Base-by-base conservation (phyloP, 2,797 vertebrate genomes). In the Helostoma temminkii region DNA sequence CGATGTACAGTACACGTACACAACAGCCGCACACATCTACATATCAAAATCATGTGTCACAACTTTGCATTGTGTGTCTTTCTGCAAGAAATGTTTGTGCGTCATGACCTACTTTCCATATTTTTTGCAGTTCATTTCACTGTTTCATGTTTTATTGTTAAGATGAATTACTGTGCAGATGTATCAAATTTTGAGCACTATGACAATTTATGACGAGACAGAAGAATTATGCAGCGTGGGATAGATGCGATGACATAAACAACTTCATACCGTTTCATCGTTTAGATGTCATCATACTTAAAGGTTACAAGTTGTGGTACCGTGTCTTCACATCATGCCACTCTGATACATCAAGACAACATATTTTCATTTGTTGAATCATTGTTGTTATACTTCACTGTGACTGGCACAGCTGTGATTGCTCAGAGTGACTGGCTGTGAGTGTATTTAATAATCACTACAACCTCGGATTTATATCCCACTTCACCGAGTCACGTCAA, bases 371-470 rank as follows among this genome's bases (percentile, higher is more conserved):
- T 22, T 6, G 11, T n/a, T 26, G 22, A 41, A 11, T 22, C 42
- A 10, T 21, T 22, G 11, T 10, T 45, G 45, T 61, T 11, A 24
- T 16, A 25, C 24, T 28, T 39, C 45, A 39, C 32, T 28, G 46
- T 52, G 28, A 30, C 1, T 42, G 36, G 49, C 11, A 30, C 28
- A 52, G n/a, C 25, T 22, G 26, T 6, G 39, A n/a, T 18, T 37
- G 36, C 19, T 28, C 14, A 41, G 14, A 47, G 21, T 1, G n/a
- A 18, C 36, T 22, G 3, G 5, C 6, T 50, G 28, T 21, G 14
- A 64, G 48, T 52, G 19, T 9, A 24, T 42, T 53, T 21, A 53
- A 64, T 53, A 43, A 64, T 43, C 26, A 30, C 6, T 6, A 42
- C 61, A 32, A 21, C 6, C 15, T 32, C 26, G 1, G 19, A 64